Percentiles rank a stretch among this genome's conserved stretches.
phyloP scores from a whole-genome alignment of 2,797 vertebrate species.

The Psittacula derbiana region DNA sequence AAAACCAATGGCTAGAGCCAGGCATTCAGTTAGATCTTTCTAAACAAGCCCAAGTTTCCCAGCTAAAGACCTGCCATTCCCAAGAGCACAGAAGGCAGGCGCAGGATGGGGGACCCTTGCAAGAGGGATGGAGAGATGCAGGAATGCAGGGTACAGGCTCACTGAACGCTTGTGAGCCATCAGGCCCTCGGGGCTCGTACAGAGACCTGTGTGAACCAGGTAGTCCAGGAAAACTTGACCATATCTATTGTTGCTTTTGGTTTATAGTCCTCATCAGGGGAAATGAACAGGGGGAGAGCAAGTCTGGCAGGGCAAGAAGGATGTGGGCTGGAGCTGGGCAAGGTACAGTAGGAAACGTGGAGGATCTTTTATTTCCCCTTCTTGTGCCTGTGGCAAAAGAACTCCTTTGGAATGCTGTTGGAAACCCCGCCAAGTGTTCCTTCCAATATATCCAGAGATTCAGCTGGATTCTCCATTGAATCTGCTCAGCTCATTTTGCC shows the following conservation, averaged over 20 bases:
- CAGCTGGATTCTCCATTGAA: neutral
- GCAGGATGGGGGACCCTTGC: neutral
- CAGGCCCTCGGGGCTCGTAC: rapidly evolving
- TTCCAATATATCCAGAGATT: neutral
- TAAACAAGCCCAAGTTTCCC: neutral
- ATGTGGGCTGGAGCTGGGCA: neutral
- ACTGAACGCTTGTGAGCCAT: neutral
- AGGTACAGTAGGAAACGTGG: neutral
- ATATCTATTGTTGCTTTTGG: neutral
- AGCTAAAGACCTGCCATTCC: neutral
- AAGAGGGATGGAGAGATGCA: neutral
- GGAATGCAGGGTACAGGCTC: neutral
- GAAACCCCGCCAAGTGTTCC: neutral
- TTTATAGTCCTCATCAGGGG: neutral
- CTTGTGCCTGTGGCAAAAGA: neutral
- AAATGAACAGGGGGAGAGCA: neutral
- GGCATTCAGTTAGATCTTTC: neutral
- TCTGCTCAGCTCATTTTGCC: neutral
- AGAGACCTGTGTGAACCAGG: neutral
- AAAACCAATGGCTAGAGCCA: neutral
- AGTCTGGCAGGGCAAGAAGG: neutral
- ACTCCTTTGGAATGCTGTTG: neutral
- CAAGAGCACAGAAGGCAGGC: neutral
- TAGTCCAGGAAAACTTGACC: neutral
- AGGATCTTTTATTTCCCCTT: neutral